Percentiles rank a stretch among this genome's conserved stretches.
These are phyloP conservation scores for Hydractinia symbiolongicarpus DNA, from an alignment of 30 jellyfish, hydroid and myxozoan genomes.

Conservation along the genomic window DNA sequence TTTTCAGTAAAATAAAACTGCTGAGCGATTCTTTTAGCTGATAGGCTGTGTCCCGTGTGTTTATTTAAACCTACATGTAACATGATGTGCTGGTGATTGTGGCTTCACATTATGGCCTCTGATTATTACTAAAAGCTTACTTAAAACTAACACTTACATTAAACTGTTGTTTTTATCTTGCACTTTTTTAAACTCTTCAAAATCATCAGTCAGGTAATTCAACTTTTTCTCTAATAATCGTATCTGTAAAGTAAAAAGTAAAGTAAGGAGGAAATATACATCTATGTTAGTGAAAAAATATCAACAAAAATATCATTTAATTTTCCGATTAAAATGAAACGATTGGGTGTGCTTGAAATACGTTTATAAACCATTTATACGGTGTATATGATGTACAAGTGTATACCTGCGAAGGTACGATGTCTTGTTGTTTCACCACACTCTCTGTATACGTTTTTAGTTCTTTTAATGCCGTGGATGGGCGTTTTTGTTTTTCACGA, in stretches of 20 bases:
- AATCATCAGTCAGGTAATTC: constrained; percentile 18
- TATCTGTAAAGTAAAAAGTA: constrained; percentile 14
- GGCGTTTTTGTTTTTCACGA: neutral
- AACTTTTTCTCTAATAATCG: constrained; percentile 24
- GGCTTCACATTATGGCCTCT: too few species aligned
- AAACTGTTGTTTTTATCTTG: neutral
- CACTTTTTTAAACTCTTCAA: constrained; percentile 19
- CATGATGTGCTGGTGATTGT: too few species aligned
- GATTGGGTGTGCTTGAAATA: too few species aligned
- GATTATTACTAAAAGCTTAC: too few species aligned
- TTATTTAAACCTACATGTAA: too few species aligned
- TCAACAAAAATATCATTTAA: too few species aligned
- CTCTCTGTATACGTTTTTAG: neutral
- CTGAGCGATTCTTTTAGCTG: too few species aligned
- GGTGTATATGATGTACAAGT: neutral
- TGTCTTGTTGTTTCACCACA: neutral
- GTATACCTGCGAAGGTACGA: constrained; percentile 17
- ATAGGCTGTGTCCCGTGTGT: too few species aligned
- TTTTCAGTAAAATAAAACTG: too few species aligned
- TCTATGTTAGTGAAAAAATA: neutral
- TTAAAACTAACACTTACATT: too few species aligned
- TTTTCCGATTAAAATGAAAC: too few species aligned
- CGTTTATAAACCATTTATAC: neutral
- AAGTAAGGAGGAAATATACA: neutral
- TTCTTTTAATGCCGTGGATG: constrained; percentile 5